These are phyloP conservation scores for Drosophila virilis DNA, from an alignment of 1,140 invertebrate genomes.

Conservation along the genomic window DNA sequence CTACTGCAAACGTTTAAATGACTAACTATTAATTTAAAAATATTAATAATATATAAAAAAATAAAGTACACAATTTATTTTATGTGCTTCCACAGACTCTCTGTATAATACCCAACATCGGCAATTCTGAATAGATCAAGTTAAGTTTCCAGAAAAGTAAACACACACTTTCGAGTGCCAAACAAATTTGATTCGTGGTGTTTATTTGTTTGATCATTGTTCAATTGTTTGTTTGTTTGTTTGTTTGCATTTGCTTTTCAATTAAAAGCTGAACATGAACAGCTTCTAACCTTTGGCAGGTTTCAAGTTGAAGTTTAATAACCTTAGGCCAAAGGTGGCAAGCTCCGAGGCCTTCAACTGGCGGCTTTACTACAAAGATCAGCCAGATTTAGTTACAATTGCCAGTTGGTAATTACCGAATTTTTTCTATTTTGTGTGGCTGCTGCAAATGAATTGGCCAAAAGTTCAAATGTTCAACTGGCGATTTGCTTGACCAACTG, in stretches of 20 bases:
- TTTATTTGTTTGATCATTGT: conserved; percentile 38
- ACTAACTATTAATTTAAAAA: no score
- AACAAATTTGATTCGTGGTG: conserved; percentile 23
- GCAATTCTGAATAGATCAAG: neutral
- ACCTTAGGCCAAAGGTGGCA: conserved; percentile 57
- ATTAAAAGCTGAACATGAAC: conserved; percentile 58
- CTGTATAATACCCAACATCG: neutral
- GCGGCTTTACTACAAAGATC: conserved; percentile 24
- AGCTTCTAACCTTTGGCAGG: conserved; percentile 42
- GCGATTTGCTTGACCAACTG: conserved; percentile 12
- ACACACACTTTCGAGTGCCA: conserved; percentile 11
- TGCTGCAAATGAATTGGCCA: conserved; percentile 31
- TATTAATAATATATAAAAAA: no score
- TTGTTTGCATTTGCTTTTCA: conserved; percentile 38
- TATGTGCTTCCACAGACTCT: neutral
- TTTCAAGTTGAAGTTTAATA: conserved; percentile 74
- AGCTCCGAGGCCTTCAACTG: conserved; percentile 44
- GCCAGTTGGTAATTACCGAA: conserved; percentile 24
- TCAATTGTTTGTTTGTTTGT: conserved; percentile 37
- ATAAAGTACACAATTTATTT: no score
- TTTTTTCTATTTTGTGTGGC: neutral
- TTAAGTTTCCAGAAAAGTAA: neutral
- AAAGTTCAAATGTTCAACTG: conserved; percentile 48
- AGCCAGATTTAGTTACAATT: conserved; percentile 22
- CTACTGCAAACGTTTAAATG: no score